phyloP scores from a whole-genome alignment of 2,797 vertebrate genomes.

The Thalassophryne amazonica region DNA sequence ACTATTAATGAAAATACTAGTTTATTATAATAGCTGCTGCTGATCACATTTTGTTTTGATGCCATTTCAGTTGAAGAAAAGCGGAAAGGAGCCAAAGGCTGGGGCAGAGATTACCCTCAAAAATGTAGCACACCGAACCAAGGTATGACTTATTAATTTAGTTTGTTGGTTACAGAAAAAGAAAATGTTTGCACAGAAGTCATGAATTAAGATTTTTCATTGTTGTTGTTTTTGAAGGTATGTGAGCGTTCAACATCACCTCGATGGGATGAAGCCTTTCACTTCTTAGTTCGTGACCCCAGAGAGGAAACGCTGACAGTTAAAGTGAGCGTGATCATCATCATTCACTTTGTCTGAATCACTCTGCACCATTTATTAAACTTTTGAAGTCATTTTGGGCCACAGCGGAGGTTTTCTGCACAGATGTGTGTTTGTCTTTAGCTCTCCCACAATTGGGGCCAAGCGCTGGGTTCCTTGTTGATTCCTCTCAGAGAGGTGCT shows the following conservation, averaged over 20 bases:
- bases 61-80: slow-evolving; percentile 83
- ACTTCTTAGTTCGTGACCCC: slow-evolving; percentile 85
- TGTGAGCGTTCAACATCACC: slow-evolving; percentile 81
- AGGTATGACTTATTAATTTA: slow-evolving; percentile 69
- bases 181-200: not conserved
- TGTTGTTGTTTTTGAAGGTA: slow-evolving; percentile 61
- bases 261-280: slow-evolving; percentile 87
- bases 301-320: slow-evolving; percentile 81
- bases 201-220: not conserved
- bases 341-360: not conserved
- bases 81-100: slow-evolving; percentile 82
- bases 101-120: slow-evolving; percentile 79
- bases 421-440: slow-evolving; percentile 33
- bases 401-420: not conserved
- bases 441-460: slow-evolving; percentile 81
- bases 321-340: slow-evolving; percentile 74
- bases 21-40: not conserved
- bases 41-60: not conserved
- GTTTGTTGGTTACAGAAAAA: not conserved
- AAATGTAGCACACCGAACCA: slow-evolving; percentile 78
- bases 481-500: slow-evolving; percentile 83
- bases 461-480: slow-evolving; percentile 76
- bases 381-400: not conserved
- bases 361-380: not conserved
- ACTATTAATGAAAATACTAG: no score